A percentile compares a stretch with the other conserved stretches of the same genome.
These are phyloP conservation scores for Apteryx mantelli DNA, from an alignment of 2,113 vertebrate genomes.

Conservation along the genomic window DNA sequence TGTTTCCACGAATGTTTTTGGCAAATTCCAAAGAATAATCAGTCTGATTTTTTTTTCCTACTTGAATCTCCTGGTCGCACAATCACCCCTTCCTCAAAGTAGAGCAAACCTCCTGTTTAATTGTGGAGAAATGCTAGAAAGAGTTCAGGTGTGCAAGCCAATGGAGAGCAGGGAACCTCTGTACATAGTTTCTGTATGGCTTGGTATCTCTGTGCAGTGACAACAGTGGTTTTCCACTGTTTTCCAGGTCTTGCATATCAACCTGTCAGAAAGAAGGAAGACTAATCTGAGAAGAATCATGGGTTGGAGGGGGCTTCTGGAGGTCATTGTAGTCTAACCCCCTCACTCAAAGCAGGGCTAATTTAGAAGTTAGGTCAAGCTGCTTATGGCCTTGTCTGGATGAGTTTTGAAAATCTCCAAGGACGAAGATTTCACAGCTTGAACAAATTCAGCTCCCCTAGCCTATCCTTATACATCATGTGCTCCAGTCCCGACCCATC, in stretches of 20 bases:
- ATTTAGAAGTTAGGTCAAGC: slow-evolving; percentile 23
- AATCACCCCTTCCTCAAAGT: background rate
- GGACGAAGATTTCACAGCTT: background rate
- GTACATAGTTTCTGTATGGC: slow-evolving; percentile 8
- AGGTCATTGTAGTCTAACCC: background rate
- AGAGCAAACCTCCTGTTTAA: background rate
- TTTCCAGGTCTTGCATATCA: slow-evolving; percentile 52
- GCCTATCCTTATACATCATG: background rate
- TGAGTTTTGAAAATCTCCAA: background rate
- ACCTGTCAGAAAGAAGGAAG: background rate
- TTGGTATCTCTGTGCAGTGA: slow-evolving; percentile 41
- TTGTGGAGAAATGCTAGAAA: background rate
- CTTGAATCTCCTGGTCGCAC: background rate
- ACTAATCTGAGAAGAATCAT: slow-evolving; percentile 3
- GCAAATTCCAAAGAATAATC: background rate
- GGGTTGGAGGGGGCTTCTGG: slow-evolving; percentile 8
- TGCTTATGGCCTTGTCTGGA: background rate
- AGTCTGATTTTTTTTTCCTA: background rate
- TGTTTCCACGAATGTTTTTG: background rate
- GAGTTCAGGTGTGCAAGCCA: background rate
- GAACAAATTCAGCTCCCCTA: background rate
- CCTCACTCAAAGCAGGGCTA: background rate
- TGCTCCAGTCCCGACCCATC: background rate
- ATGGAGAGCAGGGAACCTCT: background rate
- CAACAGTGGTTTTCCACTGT: slow-evolving; percentile 7